phyloP scores from a whole-genome alignment of 2,113 vertebrate genomes.

The Kryptolebias marmoratus region DNA sequence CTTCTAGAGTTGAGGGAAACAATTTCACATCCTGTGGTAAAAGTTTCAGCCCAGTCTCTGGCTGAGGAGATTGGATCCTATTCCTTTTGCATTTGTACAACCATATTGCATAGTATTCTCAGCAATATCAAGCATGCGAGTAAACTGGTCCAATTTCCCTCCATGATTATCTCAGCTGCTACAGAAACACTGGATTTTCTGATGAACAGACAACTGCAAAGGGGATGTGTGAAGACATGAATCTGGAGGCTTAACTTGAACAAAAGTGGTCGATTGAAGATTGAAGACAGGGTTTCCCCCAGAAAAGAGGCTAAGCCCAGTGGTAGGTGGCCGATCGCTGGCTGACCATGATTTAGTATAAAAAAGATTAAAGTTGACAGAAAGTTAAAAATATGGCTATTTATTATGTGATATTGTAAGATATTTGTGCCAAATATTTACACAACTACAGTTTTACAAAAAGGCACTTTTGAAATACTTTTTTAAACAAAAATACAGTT shows the following conservation, averaged over 20 bases:
- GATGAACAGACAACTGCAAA: not conserved
- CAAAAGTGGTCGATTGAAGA: not conserved
- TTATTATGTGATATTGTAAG: no score
- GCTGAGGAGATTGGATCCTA: constrained; percentile 16
- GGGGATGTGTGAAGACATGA: constrained; percentile 8
- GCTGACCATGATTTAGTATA: no score
- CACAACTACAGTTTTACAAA: no score
- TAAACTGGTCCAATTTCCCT: not conserved
- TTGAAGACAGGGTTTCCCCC: no score
- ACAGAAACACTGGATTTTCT: constrained; percentile 14
- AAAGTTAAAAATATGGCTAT: no score
- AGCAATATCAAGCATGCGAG: not conserved
- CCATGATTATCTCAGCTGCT: not conserved
- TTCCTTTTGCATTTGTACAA: not conserved
- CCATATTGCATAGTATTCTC: not conserved
- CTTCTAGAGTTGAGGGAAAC: constrained; percentile 12
- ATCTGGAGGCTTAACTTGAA: not conserved
- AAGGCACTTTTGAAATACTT: no score
- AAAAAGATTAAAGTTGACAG: no score
- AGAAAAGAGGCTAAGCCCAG: no score
- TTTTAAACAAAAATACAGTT: no score
- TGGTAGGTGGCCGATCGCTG: no score
- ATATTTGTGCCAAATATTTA: no score
- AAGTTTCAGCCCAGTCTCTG: constrained; percentile 4
- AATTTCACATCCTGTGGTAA: not conserved